These are phyloP conservation scores for Holothuria leucospilota DNA, from an alignment of 53 echinoderm and acorn worm species.

Conservation along the genomic window DNA sequence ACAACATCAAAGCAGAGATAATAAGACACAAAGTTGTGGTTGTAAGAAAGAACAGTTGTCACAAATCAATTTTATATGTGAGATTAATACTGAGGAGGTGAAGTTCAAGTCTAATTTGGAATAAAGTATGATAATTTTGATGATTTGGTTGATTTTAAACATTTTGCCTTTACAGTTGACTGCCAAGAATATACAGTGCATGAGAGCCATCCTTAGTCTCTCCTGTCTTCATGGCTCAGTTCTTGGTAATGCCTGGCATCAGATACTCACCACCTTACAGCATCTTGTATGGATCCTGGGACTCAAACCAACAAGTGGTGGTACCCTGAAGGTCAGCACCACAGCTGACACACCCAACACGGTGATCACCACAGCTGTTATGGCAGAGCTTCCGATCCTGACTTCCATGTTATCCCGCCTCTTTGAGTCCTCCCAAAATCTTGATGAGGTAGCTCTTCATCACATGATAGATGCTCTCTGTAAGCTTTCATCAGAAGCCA, in stretches of 20 bases:
- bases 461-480: constrained; percentile 96
- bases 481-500: constrained; percentile 91
- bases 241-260: constrained; percentile 93
- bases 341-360: constrained; percentile 89
- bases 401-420: constrained; percentile 93
- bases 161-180: constrained; percentile 49
- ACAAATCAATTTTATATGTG: too few species aligned
- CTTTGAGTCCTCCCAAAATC: constrained; percentile 97
- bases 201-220: constrained; percentile 93
- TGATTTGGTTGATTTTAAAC: too few species aligned
- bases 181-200: constrained; percentile 96
- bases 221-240: constrained; percentile 95
- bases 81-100: too few species aligned
- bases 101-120: too few species aligned
- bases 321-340: constrained; percentile 79
- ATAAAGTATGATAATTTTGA: too few species aligned
- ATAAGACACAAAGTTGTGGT: too few species aligned
- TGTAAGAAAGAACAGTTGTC: too few species aligned
- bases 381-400: constrained; percentile 93
- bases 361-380: constrained; percentile 97
- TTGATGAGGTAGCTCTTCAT: constrained; percentile 96
- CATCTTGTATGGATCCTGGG: constrained; percentile 97
- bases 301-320: constrained; percentile 85
- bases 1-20: too few species aligned
- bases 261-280: constrained; percentile 88